A percentile compares a stretch with the other conserved stretches of the same genome.
phyloP scores from a whole-genome alignment of 2,797 vertebrate species.

The Monodelphis domestica region DNA sequence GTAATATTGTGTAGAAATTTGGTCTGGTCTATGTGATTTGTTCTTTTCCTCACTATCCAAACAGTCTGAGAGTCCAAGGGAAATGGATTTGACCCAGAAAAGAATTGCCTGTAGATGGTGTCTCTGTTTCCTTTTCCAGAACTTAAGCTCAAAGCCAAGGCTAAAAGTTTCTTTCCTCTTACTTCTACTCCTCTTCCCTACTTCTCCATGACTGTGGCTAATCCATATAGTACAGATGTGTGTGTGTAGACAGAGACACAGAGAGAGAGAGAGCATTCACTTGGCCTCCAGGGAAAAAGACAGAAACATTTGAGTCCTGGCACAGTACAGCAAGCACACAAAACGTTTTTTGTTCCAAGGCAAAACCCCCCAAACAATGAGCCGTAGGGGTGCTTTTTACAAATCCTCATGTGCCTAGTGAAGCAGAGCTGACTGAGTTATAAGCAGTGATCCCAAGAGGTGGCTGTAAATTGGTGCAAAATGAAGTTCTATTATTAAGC shows the following conservation, averaged over 20 bases:
- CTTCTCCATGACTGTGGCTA: neutral
- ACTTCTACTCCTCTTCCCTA: neutral
- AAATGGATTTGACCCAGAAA: slow-evolving; percentile 16
- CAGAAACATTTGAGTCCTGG: slow-evolving; percentile 65
- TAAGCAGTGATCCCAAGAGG: slow-evolving; percentile 23
- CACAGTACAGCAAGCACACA: slow-evolving; percentile 52
- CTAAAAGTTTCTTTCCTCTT: neutral
- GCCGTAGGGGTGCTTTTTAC: slow-evolving; percentile 42
- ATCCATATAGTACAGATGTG: neutral
- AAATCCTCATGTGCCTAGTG: slow-evolving; percentile 25
- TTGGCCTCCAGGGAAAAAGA: slow-evolving; percentile 48
- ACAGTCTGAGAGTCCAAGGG: neutral
- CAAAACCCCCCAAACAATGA: slow-evolving; percentile 63
- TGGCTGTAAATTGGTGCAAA: slow-evolving; percentile 16
- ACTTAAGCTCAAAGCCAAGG: slow-evolving; percentile 20
- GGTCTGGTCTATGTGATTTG: slow-evolving; percentile 3
- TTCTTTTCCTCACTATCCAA: neutral
- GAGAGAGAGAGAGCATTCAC: neutral
- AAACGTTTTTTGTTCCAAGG: slow-evolving; percentile 70
- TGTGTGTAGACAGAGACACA: too few species aligned
- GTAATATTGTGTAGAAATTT: neutral
- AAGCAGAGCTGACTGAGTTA: slow-evolving; percentile 46
- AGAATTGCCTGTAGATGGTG: slow-evolving; percentile 13
- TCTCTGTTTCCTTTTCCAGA: slow-evolving; percentile 33
- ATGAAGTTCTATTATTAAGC: slow-evolving; percentile 53